These are phyloP conservation scores for Lepidocyrtinus sp. DNA, from an alignment of 2,888 invertebrate species.

Conservation along the genomic window DNA sequence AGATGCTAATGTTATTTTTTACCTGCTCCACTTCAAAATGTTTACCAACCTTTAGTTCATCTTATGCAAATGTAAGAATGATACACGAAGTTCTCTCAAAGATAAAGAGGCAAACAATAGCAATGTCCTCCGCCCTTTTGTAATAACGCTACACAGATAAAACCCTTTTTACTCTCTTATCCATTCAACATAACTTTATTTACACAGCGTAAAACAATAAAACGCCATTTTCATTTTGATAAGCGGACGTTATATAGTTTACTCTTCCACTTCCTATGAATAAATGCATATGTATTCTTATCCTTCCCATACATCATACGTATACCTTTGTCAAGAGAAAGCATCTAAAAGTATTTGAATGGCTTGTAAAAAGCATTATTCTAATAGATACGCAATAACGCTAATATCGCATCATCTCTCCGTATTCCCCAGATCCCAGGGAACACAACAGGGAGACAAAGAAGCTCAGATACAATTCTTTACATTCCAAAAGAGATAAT, in stretches of 20 bases:
- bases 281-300: neutral
- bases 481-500: slow-evolving; percentile 38
- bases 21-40: neutral
- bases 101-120: neutral
- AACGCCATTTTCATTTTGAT: neutral
- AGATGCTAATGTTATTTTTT: too few relatives aligned
- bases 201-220: neutral
- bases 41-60: neutral
- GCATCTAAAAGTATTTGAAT: neutral
- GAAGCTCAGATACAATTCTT: neutral
- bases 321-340: neutral
- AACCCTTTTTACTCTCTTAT: neutral
- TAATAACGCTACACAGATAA: neutral
- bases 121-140: neutral
- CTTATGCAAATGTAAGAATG: neutral
- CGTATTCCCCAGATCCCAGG: neutral
- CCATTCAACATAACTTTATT: neutral
- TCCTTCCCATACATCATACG: neutral
- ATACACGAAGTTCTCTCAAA: neutral
- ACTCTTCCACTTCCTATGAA: neutral
- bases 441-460: neutral
- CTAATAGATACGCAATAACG: slow-evolving; percentile 36
- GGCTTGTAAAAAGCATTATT: slow-evolving; percentile 39
- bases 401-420: neutral
- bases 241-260: neutral